Conservation (phyloP, 2,888 invertebrate genomes). For the Cryptophagus acutangulus region DNA sequence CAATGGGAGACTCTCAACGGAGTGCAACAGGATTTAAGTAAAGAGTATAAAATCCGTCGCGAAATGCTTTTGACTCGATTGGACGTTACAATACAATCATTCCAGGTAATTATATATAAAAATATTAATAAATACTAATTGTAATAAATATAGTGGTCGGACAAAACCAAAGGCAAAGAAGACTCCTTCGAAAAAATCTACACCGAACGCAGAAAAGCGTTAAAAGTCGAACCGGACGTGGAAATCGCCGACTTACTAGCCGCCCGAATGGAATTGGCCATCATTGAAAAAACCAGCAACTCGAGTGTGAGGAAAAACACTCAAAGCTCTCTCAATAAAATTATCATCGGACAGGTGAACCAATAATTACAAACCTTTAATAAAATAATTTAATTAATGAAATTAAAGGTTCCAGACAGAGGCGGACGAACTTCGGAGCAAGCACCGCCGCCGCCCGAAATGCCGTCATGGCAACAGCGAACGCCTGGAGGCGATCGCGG, state of each 20-base stretch:
- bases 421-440: conserved; percentile 90
- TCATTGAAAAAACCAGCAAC: conserved; percentile 89
- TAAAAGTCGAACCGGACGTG: conserved; percentile 60
- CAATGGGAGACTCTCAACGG: conserved; percentile 77
- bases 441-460: conserved; percentile 91
- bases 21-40: conserved; percentile 66
- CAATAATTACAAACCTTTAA: conserved; percentile 3
- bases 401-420: conserved; percentile 77
- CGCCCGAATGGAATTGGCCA: conserved; percentile 75
- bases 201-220: conserved; percentile 50
- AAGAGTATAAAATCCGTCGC: conserved; percentile 77
- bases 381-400: conserved; percentile 1
- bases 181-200: conserved; percentile 62
- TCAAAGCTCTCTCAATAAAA: conserved; percentile 75
- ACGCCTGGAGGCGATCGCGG: conserved; percentile 50
- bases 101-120: conserved; percentile 59
- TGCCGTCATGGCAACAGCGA: conserved; percentile 90
- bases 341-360: conserved; percentile 76
- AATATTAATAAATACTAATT: conserved; percentile 6
- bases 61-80: conserved; percentile 85
- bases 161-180: conserved; percentile 68
- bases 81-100: conserved; percentile 95
- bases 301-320: conserved; percentile 83
- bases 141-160: conserved; percentile 67
- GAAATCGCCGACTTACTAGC: conserved; percentile 75